Evolutionary conservation across 2,797 vertebrate species (phyloP).

Genomic region (Poeciliopsis paucimaculata): DNA sequence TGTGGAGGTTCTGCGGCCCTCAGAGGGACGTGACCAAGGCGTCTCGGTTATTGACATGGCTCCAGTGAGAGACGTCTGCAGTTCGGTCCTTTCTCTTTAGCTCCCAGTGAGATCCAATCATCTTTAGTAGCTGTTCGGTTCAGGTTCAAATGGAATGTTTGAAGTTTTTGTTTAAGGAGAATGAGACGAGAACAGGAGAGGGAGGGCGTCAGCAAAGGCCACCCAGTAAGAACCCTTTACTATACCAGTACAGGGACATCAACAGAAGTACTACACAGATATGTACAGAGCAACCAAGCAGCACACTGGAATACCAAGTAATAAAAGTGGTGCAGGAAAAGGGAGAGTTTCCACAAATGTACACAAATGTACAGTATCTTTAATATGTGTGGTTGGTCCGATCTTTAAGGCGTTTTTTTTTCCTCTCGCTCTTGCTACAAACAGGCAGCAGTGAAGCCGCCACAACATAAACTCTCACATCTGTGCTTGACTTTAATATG

Average conservation of each 20-base stretch:
- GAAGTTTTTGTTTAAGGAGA: conserved; percentile 65
- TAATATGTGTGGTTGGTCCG: conserved; percentile 58
- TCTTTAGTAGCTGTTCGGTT: conserved; percentile 38
- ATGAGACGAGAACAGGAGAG: conserved; percentile 54
- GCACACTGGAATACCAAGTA: conserved; percentile 71
- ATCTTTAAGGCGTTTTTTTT: conserved; percentile 64
- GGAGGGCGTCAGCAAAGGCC: conserved; percentile 56
- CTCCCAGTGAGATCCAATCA: conserved; percentile 47
- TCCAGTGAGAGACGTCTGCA: conserved; percentile 47
- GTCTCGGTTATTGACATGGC: conserved; percentile 65
- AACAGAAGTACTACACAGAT: conserved; percentile 78
- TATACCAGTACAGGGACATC: conserved; percentile 73
- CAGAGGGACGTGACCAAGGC: conserved; percentile 53
- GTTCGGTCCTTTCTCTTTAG: conserved; percentile 39
- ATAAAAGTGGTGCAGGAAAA: conserved; percentile 67
- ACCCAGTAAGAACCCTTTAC: conserved; percentile 78
- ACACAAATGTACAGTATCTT: conserved; percentile 61
- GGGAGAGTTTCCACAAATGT: conserved; percentile 66
- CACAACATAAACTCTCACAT: conserved; percentile 55
- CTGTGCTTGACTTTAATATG: conserved; percentile 69
- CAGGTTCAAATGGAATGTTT: conserved; percentile 76
- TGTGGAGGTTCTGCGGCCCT: conserved; percentile 21
- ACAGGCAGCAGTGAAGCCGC: conserved; percentile 51
- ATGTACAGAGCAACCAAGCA: conserved; percentile 77
- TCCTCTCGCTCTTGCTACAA: conserved; percentile 66